Percentiles rank a stretch among this genome's conserved stretches.
Conservation (phyloP, 2,113 vertebrate genomes). For the Anas platyrhynchos region DNA sequence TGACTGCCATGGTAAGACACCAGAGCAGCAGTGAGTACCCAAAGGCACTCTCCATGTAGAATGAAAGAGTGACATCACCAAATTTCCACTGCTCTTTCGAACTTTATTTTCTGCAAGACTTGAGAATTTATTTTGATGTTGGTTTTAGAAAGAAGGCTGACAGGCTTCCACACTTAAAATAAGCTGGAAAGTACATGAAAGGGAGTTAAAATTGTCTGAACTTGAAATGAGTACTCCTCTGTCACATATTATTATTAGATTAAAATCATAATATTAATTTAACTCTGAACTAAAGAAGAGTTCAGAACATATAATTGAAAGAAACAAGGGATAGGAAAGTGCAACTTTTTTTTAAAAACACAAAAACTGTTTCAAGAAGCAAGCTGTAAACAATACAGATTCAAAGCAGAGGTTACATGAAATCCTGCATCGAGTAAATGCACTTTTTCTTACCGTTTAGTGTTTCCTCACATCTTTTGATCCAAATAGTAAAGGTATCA, state of each 20-base stretch:
- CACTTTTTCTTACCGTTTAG: constrained; percentile 80
- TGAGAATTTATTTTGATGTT: not conserved
- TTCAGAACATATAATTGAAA: not conserved
- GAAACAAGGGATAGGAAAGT: not conserved
- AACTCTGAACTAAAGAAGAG: not conserved
- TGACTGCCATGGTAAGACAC: accelerated
- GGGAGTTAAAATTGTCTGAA: not conserved
- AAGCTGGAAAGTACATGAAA: not conserved
- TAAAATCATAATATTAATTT: not conserved
- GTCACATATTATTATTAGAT: not conserved
- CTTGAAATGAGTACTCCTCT: not conserved
- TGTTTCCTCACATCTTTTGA: constrained; percentile 88
- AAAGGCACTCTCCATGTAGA: not conserved
- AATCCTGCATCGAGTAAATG: not conserved
- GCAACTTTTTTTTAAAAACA: not conserved
- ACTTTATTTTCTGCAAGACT: not conserved
- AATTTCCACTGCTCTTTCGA: not conserved
- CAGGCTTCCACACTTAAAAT: not conserved
- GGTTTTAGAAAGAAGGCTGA: not conserved
- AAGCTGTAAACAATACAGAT: not conserved
- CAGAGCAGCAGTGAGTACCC: not conserved
- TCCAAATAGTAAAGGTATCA: constrained; percentile 86
- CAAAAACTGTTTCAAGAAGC: not conserved
- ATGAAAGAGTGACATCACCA: not conserved
- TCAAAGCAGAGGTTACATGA: not conserved